Evolutionary conservation across 2,888 invertebrate genomes (phyloP).

Genomic region (Abrostola tripartita): DNA sequence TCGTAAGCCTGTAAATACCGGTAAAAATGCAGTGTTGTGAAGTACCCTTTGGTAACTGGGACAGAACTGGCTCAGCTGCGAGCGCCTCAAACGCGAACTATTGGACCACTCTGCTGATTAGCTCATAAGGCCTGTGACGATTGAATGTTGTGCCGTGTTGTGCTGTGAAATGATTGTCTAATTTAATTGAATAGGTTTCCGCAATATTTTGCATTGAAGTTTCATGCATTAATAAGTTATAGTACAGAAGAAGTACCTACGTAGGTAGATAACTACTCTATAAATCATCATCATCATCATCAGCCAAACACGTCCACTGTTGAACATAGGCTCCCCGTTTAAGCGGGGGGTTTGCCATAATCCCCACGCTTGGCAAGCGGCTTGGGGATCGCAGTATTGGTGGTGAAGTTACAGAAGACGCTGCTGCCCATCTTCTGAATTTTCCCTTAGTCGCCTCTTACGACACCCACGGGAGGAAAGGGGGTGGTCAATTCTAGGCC

Average conservation of each 20-base stretch:
- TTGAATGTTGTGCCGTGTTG: not conserved
- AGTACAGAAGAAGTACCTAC: constrained; percentile 12
- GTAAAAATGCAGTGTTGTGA: constrained; percentile 17
- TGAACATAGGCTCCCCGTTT: no score
- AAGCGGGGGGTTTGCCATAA: no score
- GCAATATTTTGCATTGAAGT: not conserved
- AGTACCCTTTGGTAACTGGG: constrained; percentile 29
- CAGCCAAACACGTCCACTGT: no score
- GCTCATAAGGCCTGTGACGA: constrained; percentile 18
- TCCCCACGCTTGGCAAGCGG: no score
- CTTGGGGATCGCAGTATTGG: no score
- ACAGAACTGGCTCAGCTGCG: constrained; percentile 38
- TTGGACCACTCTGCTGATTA: constrained; percentile 50
- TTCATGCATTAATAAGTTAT: not conserved
- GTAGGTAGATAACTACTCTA: no score
- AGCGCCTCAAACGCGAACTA: constrained; percentile 35
- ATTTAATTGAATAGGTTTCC: not conserved
- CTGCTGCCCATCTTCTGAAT: no score
- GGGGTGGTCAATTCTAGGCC: no score
- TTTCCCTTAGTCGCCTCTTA: no score
- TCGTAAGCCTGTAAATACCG: constrained; percentile 25
- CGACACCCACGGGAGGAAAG: no score
- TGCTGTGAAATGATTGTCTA: not conserved
- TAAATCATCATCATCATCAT: no score
- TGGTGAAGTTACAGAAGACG: no score